Evolutionary conservation across 37 sponge, comb jelly and placozoan species (phyloP), one percentile per base, ranked within the genome.

Genomic region (Diacarnus erythraeanus): DNA sequence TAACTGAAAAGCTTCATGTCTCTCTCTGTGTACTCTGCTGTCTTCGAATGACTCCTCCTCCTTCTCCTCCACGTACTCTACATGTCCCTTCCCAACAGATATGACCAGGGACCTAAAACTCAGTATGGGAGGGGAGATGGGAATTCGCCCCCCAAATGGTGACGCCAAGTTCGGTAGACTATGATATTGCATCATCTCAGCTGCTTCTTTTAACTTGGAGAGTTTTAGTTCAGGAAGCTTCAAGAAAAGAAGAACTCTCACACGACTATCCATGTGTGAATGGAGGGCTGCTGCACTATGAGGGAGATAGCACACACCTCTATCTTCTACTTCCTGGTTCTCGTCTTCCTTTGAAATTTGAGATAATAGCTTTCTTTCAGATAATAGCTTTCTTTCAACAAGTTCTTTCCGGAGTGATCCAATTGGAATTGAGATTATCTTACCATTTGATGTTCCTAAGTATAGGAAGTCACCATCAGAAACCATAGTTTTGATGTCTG

Each of bases 1-100:
- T 12, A 87, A 71, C 44, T 87, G 87, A 36, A 76, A 81, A 18
- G 87, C 60, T 18, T 87, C 82, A 31, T 76, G 75, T 37, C 87
- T 64, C 63, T 87, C 87, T 27, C 82, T 38, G 66, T 65, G 66
- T 1, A 31, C 66, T 65, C 9, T 1, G 34, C 12, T 30, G 3
- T 20, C 66, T 65, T 65, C 35, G 2, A 47, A 12, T 15, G 51
- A 47, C 51, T 65, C 34, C 34, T 8, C 27, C 31, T 30, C 9
- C 5, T 65, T 35, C 27, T 71, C 61, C 36, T 31, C 29, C 9
- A 40, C 34, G 71, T 78, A 85, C 34, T 77, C 65, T 8, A 77
- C 35, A 39, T 87, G 87, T 34, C 87, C 87, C 54, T 80, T 76
- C 18, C 87, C 87, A 9, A 36, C 77, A 2, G 82, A 74, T 5